Percentiles rank a stretch among this genome's conserved stretches.
These are phyloP conservation scores for Lagodon rhomboides DNA, from an alignment of 2,797 vertebrate genomes.

Conservation along the genomic window DNA sequence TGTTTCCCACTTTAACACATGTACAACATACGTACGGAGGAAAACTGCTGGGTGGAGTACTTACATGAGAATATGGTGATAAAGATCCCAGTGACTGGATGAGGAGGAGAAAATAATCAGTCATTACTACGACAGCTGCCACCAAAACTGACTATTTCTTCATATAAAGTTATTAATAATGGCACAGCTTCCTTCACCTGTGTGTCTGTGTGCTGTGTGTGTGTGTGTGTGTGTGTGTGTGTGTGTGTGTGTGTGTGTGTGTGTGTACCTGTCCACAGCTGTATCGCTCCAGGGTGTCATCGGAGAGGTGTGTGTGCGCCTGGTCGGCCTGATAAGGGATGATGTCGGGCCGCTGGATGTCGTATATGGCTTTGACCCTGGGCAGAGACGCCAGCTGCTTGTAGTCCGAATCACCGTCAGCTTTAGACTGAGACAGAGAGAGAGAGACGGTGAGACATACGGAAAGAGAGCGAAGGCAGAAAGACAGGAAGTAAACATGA, in stretches of 20 bases:
- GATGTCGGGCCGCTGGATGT: slow-evolving; percentile 93
- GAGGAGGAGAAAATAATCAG: slow-evolving; percentile 38
- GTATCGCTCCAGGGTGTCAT: slow-evolving; percentile 93
- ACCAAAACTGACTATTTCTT: background rate
- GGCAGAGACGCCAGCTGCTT: slow-evolving; percentile 94
- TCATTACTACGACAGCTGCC: background rate
- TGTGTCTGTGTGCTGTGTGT: slow-evolving; percentile 7
- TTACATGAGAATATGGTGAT: slow-evolving; percentile 95
- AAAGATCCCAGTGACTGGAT: slow-evolving; percentile 91
- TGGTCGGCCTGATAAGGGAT: slow-evolving; percentile 95
- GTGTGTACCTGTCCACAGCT: slow-evolving; percentile 93
- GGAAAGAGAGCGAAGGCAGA: background rate
- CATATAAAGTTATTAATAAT: background rate
- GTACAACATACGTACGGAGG: background rate
- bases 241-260: slow-evolving; percentile 16
- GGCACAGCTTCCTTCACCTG: background rate
- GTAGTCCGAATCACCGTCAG: slow-evolving; percentile 93
- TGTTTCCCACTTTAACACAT: background rate
- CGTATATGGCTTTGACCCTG: slow-evolving; percentile 95
- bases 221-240: slow-evolving; percentile 48
- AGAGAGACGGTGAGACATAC: background rate
- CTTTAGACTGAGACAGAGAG: slow-evolving; percentile 87
- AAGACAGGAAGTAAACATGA: background rate
- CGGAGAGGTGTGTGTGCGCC: slow-evolving; percentile 89
- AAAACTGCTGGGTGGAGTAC: slow-evolving; percentile 5